Evolutionary conservation across 2,888 invertebrate genomes (phyloP), one percentile per base, ranked within the genome.

Genomic region (Acanthosoma haemorrhoidale): DNA sequence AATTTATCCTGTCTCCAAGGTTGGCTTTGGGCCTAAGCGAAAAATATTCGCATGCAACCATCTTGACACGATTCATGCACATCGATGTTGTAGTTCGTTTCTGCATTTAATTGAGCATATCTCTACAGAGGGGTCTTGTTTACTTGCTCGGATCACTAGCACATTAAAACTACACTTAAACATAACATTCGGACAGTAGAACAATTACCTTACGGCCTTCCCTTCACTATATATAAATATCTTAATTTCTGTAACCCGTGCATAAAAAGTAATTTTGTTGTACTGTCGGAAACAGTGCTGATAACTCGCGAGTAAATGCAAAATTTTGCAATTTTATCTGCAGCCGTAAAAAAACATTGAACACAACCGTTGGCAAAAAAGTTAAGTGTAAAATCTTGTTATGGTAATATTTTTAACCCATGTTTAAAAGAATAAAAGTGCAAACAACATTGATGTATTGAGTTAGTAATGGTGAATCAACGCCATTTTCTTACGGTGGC

Each of bases 1-100:
- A 68, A 72, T 70, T 70, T 70, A 70, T 72, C 70, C 34, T 61
- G 66, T 67, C 74, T 76, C 74, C 51, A 76, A 76, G 76, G 76
- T 73, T 71, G 74, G 64, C 71, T 71, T 68, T 72, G 75, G 74
- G 75, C 75, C 75, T 76, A 76, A 75, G 76, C 77, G 75, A 77
- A 76, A 76, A 76, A 76, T 76, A 77, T 77, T 77, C 76, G 76
- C 77, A 76, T 76, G 77, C 77, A 77, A 77, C 77, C 77, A 77
- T 77, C 77, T 77, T 77, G 77, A 77, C 77, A 77, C 77, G 77
- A 77, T 74, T 76, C 77, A 76, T 75, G 76, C 77, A 76, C 76
- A 75, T 75, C 73, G 74, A 75, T 75, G 75, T 74, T 73, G 25
- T 41, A 51, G 51, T 31, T 16, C 31, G 41, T 51, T 69, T 63